Percentiles rank a stretch among this genome's conserved stretches.
Conservation (phyloP, 2,797 vertebrate species). For the Clarias platycephalus region DNA sequence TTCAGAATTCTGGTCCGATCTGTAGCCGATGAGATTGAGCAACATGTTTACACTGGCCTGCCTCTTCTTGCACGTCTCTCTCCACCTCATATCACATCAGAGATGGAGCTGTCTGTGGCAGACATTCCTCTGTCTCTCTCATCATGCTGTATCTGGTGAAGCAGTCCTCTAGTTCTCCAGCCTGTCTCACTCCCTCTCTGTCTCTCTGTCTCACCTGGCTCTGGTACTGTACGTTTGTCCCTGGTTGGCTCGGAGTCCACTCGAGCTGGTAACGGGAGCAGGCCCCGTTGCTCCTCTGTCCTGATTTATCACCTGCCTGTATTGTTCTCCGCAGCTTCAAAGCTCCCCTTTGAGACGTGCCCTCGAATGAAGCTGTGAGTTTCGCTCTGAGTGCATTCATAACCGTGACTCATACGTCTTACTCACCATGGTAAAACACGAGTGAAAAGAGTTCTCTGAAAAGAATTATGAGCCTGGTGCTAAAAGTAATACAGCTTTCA, state of each 20-base stretch:
- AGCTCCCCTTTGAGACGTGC: conserved; percentile 57
- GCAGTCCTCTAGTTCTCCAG: conserved; percentile 19
- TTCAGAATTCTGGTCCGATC: conserved; percentile 9
- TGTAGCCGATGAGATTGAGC: conserved; percentile 34
- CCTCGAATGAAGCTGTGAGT: conserved; percentile 51
- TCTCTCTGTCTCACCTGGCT: conserved; percentile 27
- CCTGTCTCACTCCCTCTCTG: conserved; percentile 17
- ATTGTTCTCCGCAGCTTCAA: conserved; percentile 68
- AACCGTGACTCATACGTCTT: conserved; percentile 52
- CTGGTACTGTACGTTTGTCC: conserved; percentile 38
- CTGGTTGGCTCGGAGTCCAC: conserved; percentile 29
- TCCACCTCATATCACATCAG: conserved; percentile 17
- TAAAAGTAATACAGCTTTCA: conserved; percentile 23
- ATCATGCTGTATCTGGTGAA: conserved; percentile 45
- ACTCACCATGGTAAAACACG: conserved; percentile 32
- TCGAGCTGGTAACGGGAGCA: conserved; percentile 46
- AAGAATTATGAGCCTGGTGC: conserved; percentile 29
- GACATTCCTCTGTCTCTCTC: conserved; percentile 24
- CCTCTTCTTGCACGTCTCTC: conserved; percentile 24
- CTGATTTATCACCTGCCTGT: conserved; percentile 61
- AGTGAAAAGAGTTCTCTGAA: conserved; percentile 26
- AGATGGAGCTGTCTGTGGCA: background rate
- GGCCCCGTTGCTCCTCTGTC: conserved; percentile 36
- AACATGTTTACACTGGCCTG: conserved; percentile 16
- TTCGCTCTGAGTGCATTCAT: conserved; percentile 49